Evolutionary conservation across 2,888 invertebrate species (phyloP), one percentile per base, ranked within the genome.

Genomic region (Euspilapteryx auroguttella): DNA sequence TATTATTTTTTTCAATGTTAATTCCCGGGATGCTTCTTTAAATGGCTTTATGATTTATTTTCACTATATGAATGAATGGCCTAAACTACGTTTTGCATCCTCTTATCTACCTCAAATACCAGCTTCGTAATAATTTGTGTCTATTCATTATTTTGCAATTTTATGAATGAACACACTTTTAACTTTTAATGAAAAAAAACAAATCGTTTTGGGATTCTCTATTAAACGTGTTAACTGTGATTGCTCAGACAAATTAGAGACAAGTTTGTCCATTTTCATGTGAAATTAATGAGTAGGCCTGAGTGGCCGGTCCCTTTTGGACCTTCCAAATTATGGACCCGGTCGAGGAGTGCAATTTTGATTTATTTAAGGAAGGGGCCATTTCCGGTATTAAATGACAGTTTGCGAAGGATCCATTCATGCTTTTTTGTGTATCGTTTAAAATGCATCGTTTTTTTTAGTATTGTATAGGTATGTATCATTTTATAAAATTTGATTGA

Each of bases 371-470:
- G 45, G 47, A 54, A 50, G 44, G 42, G 50, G 44, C 49, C 55
- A 55, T 69, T 69, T 73, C 73, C 73, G 69, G 65, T 54, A 51
- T 45, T 56, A 63, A 68, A 56, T 54, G 57, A 50, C 48, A 44
- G 47, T 54, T 61, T 55, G 25, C 26, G 11, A n/a, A 43, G 43
- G 37, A 42, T 46, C 37, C 49, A 49, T 53, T 53, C 47, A 49
- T 45, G 33, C 22, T 42, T 48, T 53, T 42, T 35, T 37, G 4
- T n/a, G 1, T 34, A 34, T 32, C 35, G 28, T n/a, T n/a, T n/a
- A 33, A 35, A 38, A 38, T 31, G 27, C 21, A 27, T 24, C 34
- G 36, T 41, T 32, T 32, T 28, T 4, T n/a, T n/a, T n/a, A n/a
- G n/a, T n/a, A n/a, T n/a, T n/a, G n/a, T n/a, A n/a, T n/a, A n/a